A percentile compares a stretch with the other conserved stretches of the same genome.
phyloP scores from a whole-genome alignment of 2,888 invertebrate genomes.

The Noctua fimbriata region DNA sequence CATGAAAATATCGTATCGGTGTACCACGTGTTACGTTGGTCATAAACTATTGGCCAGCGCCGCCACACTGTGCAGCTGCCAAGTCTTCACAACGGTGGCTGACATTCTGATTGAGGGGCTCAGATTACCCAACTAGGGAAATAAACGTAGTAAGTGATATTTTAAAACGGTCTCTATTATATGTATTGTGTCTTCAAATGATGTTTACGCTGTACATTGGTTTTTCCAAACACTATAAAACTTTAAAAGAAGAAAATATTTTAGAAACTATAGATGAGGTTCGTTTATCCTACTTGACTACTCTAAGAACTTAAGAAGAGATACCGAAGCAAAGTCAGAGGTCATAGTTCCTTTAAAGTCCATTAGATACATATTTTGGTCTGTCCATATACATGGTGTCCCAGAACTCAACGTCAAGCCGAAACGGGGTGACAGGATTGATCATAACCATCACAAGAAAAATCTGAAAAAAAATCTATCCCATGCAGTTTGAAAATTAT shows the following conservation, averaged over 20 bases:
- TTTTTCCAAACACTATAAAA: neutral
- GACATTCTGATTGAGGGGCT: constrained; percentile 52
- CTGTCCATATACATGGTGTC: too few relatives aligned
- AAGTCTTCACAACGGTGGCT: constrained; percentile 43
- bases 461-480: too few relatives aligned
- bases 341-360: neutral
- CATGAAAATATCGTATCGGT: constrained; percentile 39
- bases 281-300: neutral
- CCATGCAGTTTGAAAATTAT: too few relatives aligned
- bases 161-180: constrained; percentile 7
- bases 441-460: too few relatives aligned
- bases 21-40: constrained; percentile 48
- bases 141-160: constrained; percentile 6
- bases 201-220: neutral
- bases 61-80: constrained; percentile 42
- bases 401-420: too few relatives aligned
- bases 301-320: neutral
- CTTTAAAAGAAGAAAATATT: neutral
- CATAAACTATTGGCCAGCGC: constrained; percentile 53
- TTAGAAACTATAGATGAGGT: neutral
- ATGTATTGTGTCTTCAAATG: neutral
- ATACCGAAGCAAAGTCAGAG: neutral
- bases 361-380: neutral
- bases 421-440: too few relatives aligned
- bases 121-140: constrained; percentile 26